Percentiles rank a stretch among this genome's conserved stretches.
These are phyloP conservation scores for Alces alces DNA, from an alignment of 2,113 vertebrate genomes.

Conservation along the genomic window DNA sequence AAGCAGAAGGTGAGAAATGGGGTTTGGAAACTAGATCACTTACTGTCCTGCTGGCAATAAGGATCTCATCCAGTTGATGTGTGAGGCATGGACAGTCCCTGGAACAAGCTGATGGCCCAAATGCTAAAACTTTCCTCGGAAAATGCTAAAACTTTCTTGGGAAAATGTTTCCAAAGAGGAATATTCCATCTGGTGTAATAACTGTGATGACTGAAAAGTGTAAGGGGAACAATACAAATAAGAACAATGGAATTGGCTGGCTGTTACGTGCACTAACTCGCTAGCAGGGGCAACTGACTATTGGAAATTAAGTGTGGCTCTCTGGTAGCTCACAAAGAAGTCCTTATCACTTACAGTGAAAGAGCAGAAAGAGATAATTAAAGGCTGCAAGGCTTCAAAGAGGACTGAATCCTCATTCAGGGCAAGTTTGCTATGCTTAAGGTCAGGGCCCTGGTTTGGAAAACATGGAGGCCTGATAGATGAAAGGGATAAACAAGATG, in stretches of 20 bases:
- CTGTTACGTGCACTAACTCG: not conserved
- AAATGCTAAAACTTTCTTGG: not conserved
- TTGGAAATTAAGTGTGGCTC: not conserved
- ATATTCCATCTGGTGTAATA: not conserved
- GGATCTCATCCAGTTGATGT: not conserved
- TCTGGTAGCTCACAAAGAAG: not conserved
- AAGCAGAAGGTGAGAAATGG: not conserved
- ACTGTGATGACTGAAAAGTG: not conserved
- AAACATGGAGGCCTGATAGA: not conserved
- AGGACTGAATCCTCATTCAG: not conserved
- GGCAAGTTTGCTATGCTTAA: not conserved
- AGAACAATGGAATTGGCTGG: constrained; percentile 1
- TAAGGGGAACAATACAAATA: not conserved
- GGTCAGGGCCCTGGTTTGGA: not conserved
- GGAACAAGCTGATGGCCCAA: not conserved
- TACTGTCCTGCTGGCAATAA: not conserved
- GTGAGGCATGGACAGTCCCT: not conserved
- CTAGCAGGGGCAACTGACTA: not conserved
- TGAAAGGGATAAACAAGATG: not conserved
- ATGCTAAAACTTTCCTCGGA: not conserved
- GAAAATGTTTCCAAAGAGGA: constrained; percentile 7
- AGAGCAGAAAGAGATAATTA: not conserved
- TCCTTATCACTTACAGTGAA: not conserved
- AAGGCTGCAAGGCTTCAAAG: not conserved
- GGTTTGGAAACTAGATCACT: not conserved